phyloP scores from a whole-genome alignment of 2,113 vertebrate species.

The Crotalus tigris region DNA sequence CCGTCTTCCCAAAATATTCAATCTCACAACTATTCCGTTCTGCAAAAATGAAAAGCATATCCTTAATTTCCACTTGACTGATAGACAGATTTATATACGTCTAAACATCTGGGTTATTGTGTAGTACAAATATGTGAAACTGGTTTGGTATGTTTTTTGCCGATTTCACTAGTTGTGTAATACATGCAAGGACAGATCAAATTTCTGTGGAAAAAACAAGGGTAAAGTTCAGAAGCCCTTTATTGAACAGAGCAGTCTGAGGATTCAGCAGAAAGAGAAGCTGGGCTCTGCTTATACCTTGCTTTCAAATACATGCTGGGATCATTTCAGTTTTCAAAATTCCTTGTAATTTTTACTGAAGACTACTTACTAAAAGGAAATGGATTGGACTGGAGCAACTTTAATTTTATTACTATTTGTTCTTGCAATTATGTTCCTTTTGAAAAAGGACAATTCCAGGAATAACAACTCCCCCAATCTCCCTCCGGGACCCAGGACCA shows the following conservation, averaged over 20 bases:
- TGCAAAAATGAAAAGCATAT: background rate
- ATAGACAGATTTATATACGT: background rate
- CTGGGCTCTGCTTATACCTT: background rate
- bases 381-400: constrained; percentile 20
- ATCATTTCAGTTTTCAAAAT: background rate
- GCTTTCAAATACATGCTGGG: background rate
- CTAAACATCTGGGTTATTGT: too few relatives aligned
- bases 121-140: background rate
- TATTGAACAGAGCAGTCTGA: background rate
- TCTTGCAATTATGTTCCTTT: constrained; percentile 34
- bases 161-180: too few relatives aligned
- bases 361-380: constrained; percentile 14
- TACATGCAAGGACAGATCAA: background rate
- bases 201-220: background rate
- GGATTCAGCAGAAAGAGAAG: too few relatives aligned
- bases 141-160: background rate
- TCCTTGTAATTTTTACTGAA: background rate
- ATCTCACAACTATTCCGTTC: background rate
- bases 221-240: background rate
- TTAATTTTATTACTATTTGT: constrained; percentile 11
- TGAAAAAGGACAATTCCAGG: constrained; percentile 25
- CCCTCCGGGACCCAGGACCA: constrained; percentile 40
- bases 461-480: constrained; percentile 12
- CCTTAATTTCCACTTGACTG: background rate
- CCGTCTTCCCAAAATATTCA: background rate